phyloP scores from a whole-genome alignment of 1,140 invertebrate species.

The Latrodectus geometricus region DNA sequence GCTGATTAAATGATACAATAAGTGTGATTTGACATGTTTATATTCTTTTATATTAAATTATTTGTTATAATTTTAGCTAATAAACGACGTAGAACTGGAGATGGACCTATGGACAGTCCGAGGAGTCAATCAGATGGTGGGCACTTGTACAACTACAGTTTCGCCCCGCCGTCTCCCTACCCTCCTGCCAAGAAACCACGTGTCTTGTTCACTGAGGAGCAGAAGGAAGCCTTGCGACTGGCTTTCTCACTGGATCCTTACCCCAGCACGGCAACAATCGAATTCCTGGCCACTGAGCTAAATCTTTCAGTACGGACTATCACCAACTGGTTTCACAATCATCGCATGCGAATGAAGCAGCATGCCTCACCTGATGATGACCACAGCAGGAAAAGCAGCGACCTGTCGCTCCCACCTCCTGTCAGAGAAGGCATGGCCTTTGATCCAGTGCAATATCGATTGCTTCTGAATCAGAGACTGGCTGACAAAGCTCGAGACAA shows the following conservation, averaged over 20 bases:
- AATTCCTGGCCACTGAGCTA: slow-evolving; percentile 91
- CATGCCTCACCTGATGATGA: slow-evolving; percentile 66
- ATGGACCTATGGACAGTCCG: slow-evolving; percentile 56
- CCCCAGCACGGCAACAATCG: slow-evolving; percentile 94
- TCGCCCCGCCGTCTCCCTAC: slow-evolving; percentile 60
- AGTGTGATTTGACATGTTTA: too few species aligned
- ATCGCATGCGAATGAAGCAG: slow-evolving; percentile 97
- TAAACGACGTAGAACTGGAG: slow-evolving; percentile 57
- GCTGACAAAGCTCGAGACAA: slow-evolving; percentile 52
- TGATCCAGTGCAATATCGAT: slow-evolving; percentile 89
- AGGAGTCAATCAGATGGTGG: slow-evolving; percentile 42
- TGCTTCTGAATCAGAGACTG: slow-evolving; percentile 84
- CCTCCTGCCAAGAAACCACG: slow-evolving; percentile 84
- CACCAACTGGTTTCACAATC: slow-evolving; percentile 99
- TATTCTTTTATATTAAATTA: neutral
- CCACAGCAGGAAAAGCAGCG: slow-evolving; percentile 11
- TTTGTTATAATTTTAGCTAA: slow-evolving; percentile 46
- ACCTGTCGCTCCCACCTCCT: slow-evolving; percentile 12
- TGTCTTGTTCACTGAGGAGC: slow-evolving; percentile 96
- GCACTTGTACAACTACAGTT: slow-evolving; percentile 43
- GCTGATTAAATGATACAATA: too few species aligned
- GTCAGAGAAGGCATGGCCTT: slow-evolving; percentile 72
- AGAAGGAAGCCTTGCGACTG: slow-evolving; percentile 93
- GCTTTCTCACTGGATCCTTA: slow-evolving; percentile 97
- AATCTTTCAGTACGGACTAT: slow-evolving; percentile 94